phyloP scores from a whole-genome alignment of 2,797 vertebrate species.

The Poecilia gillii region DNA sequence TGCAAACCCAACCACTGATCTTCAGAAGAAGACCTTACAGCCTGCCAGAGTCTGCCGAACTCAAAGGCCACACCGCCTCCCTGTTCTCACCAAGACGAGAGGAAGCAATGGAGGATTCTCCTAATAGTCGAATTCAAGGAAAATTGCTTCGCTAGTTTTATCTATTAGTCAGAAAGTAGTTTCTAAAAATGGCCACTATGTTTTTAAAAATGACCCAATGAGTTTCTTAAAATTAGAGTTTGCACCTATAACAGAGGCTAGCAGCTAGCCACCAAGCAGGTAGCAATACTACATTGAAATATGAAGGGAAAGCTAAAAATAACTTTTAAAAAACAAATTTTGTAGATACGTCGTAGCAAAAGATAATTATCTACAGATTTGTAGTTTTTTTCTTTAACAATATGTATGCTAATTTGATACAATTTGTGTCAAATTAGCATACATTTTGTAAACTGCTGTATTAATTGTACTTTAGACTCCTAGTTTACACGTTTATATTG shows the following conservation, averaged over 20 bases:
- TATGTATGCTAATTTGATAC: too few relatives aligned
- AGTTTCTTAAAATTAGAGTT: background rate
- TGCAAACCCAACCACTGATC: constrained; percentile 56
- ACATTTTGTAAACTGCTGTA: background rate
- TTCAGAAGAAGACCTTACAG: constrained; percentile 54
- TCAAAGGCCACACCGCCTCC: constrained; percentile 27
- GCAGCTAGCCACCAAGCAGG: too few relatives aligned
- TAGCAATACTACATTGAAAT: too few relatives aligned
- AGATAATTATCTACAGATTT: too few relatives aligned
- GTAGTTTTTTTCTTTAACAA: too few relatives aligned
- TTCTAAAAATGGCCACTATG: background rate
- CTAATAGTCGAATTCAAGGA: constrained; percentile 16
- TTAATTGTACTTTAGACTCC: background rate
- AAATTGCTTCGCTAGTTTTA: background rate
- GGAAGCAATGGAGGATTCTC: background rate
- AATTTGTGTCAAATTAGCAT: background rate
- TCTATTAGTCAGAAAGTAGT: background rate
- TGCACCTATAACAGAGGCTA: background rate
- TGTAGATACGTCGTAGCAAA: too few relatives aligned
- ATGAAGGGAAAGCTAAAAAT: too few relatives aligned
- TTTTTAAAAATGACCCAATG: background rate
- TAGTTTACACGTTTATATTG: background rate
- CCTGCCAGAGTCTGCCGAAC: constrained; percentile 24
- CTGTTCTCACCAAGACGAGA: constrained; percentile 2
- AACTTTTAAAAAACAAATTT: too few relatives aligned